These are phyloP conservation scores for Ispidina picta DNA, from an alignment of 2,797 vertebrate species.

Conservation along the genomic window DNA sequence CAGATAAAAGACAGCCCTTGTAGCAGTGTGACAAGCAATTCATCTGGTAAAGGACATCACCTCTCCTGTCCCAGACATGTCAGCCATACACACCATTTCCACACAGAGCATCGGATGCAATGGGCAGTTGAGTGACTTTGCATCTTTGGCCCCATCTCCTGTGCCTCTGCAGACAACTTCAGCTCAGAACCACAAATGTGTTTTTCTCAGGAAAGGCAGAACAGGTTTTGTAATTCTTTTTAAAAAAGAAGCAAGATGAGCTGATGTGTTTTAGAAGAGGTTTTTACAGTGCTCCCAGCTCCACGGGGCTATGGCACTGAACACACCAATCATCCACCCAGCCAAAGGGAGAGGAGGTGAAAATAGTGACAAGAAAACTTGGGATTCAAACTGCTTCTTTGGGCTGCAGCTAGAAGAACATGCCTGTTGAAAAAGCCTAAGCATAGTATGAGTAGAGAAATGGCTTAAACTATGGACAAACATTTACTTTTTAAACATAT, in stretches of 20 bases:
- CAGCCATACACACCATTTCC: neutral
- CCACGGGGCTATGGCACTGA: neutral
- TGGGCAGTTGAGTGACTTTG: neutral
- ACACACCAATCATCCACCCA: neutral
- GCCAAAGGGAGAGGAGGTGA: neutral
- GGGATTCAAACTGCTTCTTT: neutral
- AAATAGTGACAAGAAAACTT: neutral
- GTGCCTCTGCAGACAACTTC: neutral
- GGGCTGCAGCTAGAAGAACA: neutral
- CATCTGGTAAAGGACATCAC: conserved; percentile 46
- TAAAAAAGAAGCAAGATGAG: neutral
- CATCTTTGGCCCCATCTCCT: neutral
- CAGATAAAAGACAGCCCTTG: neutral
- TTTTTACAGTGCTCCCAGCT: neutral
- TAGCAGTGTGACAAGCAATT: conserved; percentile 38
- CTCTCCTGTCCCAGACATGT: neutral
- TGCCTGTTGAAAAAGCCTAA: neutral
- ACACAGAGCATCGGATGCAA: neutral
- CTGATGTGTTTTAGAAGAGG: neutral
- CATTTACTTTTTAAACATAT: neutral
- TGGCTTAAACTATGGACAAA: neutral
- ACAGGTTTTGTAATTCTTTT: neutral
- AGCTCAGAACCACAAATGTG: neutral
- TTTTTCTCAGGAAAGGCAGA: neutral
- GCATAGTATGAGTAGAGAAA: neutral